Evolutionary conservation across 2,797 vertebrate genomes (phyloP).

Genomic region (Carapus acus): DNA sequence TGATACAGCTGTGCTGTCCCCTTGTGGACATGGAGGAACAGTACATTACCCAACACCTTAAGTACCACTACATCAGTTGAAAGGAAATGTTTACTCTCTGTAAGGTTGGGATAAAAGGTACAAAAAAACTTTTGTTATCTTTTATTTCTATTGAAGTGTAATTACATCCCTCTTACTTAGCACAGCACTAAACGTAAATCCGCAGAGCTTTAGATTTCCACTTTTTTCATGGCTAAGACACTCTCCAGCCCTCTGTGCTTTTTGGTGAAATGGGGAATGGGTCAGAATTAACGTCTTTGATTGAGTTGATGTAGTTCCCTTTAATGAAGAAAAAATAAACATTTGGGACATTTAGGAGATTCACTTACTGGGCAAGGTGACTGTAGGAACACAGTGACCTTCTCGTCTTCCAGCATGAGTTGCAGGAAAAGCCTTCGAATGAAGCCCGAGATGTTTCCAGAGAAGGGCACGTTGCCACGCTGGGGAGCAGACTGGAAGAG

Average conservation of each 20-base stretch:
- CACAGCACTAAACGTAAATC: too few relatives aligned
- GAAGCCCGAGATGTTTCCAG: constrained; percentile 98
- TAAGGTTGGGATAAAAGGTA: too few relatives aligned
- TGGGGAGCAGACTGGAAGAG: constrained; percentile 96
- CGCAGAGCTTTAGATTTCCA: too few relatives aligned
- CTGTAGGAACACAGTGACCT: constrained; percentile 98
- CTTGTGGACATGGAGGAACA: constrained; percentile 41
- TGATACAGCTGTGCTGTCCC: constrained; percentile 32
- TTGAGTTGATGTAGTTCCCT: neutral
- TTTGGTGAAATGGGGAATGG: neutral
- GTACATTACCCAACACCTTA: neutral
- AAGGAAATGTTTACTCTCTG: too few relatives aligned
- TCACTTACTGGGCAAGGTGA: constrained; percentile 92
- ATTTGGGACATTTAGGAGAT: neutral
- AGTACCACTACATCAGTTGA: neutral
- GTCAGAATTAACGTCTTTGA: neutral
- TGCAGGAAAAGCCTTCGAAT: constrained; percentile 95
- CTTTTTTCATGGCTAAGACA: too few relatives aligned
- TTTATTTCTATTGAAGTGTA: too few relatives aligned
- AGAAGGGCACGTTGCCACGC: constrained; percentile 85
- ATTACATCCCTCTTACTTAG: too few relatives aligned
- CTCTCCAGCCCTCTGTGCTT: too few relatives aligned
- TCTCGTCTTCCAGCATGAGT: constrained; percentile 98
- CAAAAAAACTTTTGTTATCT: too few relatives aligned
- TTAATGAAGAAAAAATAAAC: neutral